phyloP scores from a whole-genome alignment of 2,113 vertebrate species.

The Macaca mulatta region DNA sequence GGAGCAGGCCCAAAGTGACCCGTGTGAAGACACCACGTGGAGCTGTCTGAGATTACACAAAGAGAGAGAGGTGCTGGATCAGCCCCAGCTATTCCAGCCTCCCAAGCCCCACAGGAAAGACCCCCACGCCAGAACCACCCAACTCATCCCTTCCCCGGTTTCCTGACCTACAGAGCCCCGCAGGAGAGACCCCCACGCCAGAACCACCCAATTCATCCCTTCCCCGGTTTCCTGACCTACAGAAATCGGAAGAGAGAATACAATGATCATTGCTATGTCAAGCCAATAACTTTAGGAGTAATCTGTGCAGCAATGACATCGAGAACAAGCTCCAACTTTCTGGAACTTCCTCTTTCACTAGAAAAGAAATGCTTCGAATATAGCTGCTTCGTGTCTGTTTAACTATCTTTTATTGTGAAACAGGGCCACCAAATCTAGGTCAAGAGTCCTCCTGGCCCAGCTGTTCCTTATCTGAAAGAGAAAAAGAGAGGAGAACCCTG shows the following conservation, averaged over 20 bases:
- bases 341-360: background rate
- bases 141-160: background rate
- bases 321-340: background rate
- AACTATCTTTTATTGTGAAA: background rate
- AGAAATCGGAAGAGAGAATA: background rate
- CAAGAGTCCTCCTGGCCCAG: background rate
- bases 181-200: background rate
- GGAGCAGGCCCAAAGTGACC: background rate
- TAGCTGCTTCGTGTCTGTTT: background rate
- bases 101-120: background rate
- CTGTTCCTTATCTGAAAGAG: background rate
- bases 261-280: background rate
- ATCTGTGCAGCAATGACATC: background rate
- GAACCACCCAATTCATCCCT: background rate
- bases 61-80: background rate
- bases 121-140: background rate
- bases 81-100: background rate
- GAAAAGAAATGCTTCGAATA: background rate
- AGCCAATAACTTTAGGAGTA: background rate
- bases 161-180: too few species aligned
- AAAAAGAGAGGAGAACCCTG: background rate
- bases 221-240: background rate
- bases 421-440: background rate
- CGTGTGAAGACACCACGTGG: accelerated
- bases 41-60: too few species aligned